Percentiles rank a stretch among this genome's conserved stretches.
Conservation (phyloP, 2,113 vertebrate species). For the Brienomyrus brachyistius region DNA sequence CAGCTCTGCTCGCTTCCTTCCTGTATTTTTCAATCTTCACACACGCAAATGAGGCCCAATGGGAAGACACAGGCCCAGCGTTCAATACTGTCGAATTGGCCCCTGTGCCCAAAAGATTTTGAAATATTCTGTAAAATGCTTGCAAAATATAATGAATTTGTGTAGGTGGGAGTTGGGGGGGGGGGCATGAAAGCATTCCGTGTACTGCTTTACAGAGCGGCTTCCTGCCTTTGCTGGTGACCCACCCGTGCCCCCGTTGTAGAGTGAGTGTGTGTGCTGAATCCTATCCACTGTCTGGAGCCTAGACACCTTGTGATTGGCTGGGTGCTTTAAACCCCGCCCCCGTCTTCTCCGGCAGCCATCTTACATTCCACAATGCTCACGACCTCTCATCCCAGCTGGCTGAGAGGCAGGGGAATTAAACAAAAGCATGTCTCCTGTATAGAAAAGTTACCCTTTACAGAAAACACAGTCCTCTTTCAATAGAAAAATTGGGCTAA, state of each 20-base stretch:
- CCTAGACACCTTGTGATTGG: neutral
- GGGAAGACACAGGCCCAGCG: conserved; percentile 31
- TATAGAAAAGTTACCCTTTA: neutral
- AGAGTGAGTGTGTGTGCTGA: neutral
- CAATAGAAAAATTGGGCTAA: neutral
- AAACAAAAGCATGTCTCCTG: neutral
- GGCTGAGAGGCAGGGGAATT: neutral
- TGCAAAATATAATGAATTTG: neutral
- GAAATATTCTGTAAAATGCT: neutral
- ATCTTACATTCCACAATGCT: neutral
- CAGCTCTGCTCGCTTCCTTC: conserved; percentile 46
- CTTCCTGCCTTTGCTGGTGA: neutral
- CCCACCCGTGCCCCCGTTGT: neutral
- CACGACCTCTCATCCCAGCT: neutral
- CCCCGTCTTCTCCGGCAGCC: neutral
- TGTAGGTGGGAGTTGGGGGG: neutral
- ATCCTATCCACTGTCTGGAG: neutral
- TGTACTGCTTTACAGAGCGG: neutral
- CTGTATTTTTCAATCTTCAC: conserved; percentile 53
- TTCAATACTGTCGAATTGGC: neutral
- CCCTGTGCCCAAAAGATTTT: neutral
- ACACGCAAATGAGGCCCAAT: conserved; percentile 60
- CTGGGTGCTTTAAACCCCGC: neutral
- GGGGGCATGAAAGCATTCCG: neutral
- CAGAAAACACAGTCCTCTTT: neutral